These are phyloP conservation scores for Craterocephalus amniculus DNA, from an alignment of 2,797 vertebrate species.

Conservation along the genomic window DNA sequence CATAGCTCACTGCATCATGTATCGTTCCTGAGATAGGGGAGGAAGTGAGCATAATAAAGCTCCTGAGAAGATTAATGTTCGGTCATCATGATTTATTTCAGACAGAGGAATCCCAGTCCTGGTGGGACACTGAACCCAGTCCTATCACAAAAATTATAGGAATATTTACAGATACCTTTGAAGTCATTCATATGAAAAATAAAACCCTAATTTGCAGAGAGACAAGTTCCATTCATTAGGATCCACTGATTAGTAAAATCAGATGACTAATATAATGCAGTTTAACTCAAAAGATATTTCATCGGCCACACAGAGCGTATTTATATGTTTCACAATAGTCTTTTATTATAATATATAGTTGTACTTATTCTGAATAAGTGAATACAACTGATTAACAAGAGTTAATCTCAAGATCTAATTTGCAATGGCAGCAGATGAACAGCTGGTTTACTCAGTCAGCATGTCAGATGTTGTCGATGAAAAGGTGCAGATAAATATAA, in stretches of 20 bases:
- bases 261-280: constrained; percentile 8
- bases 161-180: constrained; percentile 13
- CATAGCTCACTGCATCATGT: no score
- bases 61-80: no score
- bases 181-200: constrained; percentile 3
- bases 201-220: background rate
- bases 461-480: background rate
- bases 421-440: background rate
- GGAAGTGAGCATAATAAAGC: no score
- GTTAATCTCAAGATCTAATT: background rate
- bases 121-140: no score
- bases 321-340: no score
- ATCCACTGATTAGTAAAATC: constrained; percentile 5
- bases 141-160: no score
- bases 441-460: background rate
- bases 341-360: no score
- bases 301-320: background rate
- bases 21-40: no score
- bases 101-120: no score
- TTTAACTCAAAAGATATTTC: constrained; percentile 4
- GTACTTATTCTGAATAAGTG: no score
- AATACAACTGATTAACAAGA: no score
- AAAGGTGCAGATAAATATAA: background rate
- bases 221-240: constrained; percentile 2
- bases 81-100: no score